Conservation (phyloP, 1,140 invertebrate species). For the Ylistrum balloti region DNA sequence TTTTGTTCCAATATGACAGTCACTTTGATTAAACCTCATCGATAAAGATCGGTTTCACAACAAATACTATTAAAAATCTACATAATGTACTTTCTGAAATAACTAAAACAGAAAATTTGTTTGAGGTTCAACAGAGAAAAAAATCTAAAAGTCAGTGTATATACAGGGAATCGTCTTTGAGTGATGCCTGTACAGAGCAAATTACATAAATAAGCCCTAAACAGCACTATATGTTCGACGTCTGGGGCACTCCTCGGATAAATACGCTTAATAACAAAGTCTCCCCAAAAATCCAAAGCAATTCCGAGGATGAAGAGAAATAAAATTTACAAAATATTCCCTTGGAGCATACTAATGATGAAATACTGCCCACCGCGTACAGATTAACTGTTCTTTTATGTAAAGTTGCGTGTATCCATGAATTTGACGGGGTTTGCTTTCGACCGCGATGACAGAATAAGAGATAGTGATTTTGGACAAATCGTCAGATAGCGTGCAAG, state of each 20-base stretch:
- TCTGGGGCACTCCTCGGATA: background rate
- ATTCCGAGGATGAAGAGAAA: conserved; percentile 21
- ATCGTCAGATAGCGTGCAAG: conserved; percentile 24
- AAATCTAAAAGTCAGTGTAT: background rate
- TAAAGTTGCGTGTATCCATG: conserved; percentile 38
- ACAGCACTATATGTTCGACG: conserved; percentile 9
- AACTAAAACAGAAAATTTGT: background rate
- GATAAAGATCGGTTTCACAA: no score
- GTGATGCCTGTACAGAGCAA: background rate
- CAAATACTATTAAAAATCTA: no score
- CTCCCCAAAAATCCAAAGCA: conserved; percentile 32
- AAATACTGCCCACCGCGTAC: conserved; percentile 4
- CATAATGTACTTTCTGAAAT: no score
- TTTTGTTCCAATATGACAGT: no score
- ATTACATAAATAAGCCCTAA: conserved; percentile 21
- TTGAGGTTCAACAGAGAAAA: background rate
- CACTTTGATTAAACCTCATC: no score
- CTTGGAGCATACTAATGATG: background rate
- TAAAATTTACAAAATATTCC: conserved; percentile 36
- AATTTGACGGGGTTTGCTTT: conserved; percentile 34
- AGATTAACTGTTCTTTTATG: conserved; percentile 40
- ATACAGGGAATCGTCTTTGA: background rate
- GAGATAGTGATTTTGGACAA: conserved; percentile 38
- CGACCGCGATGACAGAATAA: conserved; percentile 37
- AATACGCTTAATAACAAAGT: background rate